A percentile compares a stretch with the other conserved stretches of the same genome.
Evolutionary conservation across 2,113 vertebrate genomes (phyloP).

Genomic region (Poeciliopsis retropinna): DNA sequence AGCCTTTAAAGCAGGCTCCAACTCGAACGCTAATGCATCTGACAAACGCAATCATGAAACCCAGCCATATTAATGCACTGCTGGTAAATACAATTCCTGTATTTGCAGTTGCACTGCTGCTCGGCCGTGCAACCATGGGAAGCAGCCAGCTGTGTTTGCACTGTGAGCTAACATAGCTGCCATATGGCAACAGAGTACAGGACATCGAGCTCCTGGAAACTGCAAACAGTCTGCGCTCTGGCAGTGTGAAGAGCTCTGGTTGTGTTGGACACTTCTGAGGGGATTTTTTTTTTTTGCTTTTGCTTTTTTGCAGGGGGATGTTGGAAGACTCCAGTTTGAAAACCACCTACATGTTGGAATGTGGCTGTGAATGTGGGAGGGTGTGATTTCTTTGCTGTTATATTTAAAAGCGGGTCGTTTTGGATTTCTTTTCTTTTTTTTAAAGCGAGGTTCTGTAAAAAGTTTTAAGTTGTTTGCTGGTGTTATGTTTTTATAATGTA

Average conservation of each 20-base stretch:
- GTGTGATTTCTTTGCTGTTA: slow-evolving; percentile 22
- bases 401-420: too few species aligned
- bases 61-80: slow-evolving; percentile 32
- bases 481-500: too few species aligned
- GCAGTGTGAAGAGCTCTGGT: background rate
- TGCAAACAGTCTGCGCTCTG: slow-evolving; percentile 32
- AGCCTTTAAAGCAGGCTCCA: slow-evolving; percentile 30
- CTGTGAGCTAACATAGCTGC: slow-evolving; percentile 39
- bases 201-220: slow-evolving; percentile 25
- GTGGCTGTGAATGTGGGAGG: slow-evolving; percentile 27
- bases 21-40: slow-evolving; percentile 27
- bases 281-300: slow-evolving; percentile 2
- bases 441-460: too few species aligned
- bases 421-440: too few species aligned
- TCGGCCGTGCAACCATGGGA: slow-evolving; percentile 50
- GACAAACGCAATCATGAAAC: slow-evolving; percentile 35
- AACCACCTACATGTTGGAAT: slow-evolving; percentile 33
- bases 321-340: background rate
- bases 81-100: slow-evolving; percentile 31
- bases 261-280: slow-evolving; percentile 12
- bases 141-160: slow-evolving; percentile 69
- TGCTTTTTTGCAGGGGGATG: background rate
- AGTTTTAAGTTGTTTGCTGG: too few species aligned
- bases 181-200: slow-evolving; percentile 52
- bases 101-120: slow-evolving; percentile 52